phyloP scores from a whole-genome alignment of 2,113 vertebrate genomes.

The Oncorhynchus gorbuscha region DNA sequence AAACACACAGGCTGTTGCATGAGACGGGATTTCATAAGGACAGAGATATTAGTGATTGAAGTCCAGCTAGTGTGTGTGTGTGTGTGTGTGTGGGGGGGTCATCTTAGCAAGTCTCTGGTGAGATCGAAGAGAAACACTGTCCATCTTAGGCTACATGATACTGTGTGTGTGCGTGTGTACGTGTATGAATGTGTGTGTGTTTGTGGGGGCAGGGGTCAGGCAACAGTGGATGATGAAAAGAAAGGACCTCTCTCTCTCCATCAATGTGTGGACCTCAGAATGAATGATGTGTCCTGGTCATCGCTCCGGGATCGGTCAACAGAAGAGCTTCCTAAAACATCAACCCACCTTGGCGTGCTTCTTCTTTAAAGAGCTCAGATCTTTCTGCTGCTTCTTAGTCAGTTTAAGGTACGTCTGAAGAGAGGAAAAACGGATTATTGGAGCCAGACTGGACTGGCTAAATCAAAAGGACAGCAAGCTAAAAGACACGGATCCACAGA shows the following conservation, averaged over 20 bases:
- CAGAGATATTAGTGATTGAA: slow-evolving; percentile 17
- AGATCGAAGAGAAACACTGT: slow-evolving; percentile 2
- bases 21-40: neutral
- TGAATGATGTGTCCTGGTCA: slow-evolving; percentile 18
- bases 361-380: slow-evolving; percentile 91
- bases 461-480: neutral
- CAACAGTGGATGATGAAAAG: slow-evolving; percentile 47
- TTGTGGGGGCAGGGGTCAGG: slow-evolving; percentile 5
- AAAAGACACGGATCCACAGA: neutral
- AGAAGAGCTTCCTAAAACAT: neutral
- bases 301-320: neutral
- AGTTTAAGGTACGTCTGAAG: slow-evolving; percentile 90
- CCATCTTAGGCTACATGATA: neutral
- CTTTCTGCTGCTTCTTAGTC: slow-evolving; percentile 97
- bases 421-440: slow-evolving; percentile 1
- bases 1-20: neutral
- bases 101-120: slow-evolving; percentile 22
- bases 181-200: slow-evolving; percentile 11
- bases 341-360: slow-evolving; percentile 90
- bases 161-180: slow-evolving; percentile 7
- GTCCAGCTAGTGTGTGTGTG: slow-evolving; percentile 24
- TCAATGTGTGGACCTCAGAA: slow-evolving; percentile 14
- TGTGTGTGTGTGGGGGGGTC: neutral
- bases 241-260: neutral
- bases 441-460: too few species aligned